Percentiles rank a stretch among this genome's conserved stretches.
Conservation (phyloP, 2,797 vertebrate genomes). For the Xenops minutus region DNA sequence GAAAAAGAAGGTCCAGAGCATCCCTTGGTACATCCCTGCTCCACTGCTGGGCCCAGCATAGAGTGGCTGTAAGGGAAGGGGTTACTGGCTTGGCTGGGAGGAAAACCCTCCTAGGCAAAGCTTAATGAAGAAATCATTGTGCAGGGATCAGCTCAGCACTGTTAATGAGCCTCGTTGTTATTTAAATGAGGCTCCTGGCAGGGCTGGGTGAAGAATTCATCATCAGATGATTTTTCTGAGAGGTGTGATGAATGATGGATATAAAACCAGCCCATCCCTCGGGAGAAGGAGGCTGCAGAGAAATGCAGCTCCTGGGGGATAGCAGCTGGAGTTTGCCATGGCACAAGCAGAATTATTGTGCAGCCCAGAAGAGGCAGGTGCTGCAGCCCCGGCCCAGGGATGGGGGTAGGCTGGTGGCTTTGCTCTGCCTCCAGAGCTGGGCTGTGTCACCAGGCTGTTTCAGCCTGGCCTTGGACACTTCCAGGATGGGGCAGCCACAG, state of each 20-base stretch:
- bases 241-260: not conserved
- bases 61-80: not conserved
- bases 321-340: not conserved
- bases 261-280: not conserved
- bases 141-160: not conserved
- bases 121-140: slow-evolving; percentile 5
- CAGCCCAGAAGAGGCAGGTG: not conserved
- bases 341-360: not conserved
- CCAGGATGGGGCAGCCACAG: not conserved
- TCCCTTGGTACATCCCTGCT: rapidly evolving
- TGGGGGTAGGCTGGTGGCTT: not conserved
- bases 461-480: rapidly evolving
- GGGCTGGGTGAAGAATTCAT: not conserved
- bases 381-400: not conserved
- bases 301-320: not conserved
- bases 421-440: not conserved
- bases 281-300: not conserved
- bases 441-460: not conserved
- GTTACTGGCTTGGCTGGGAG: not conserved
- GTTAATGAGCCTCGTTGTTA: slow-evolving; percentile 15
- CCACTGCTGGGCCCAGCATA: not conserved
- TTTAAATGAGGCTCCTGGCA: not conserved
- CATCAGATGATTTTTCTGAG: not conserved
- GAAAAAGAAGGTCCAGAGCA: not conserved
- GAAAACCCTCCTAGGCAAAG: slow-evolving; percentile 1